A percentile compares a stretch with the other conserved stretches of the same genome.
Evolutionary conservation across 1,140 invertebrate species (phyloP).

Genomic region (Aphis gossypii): DNA sequence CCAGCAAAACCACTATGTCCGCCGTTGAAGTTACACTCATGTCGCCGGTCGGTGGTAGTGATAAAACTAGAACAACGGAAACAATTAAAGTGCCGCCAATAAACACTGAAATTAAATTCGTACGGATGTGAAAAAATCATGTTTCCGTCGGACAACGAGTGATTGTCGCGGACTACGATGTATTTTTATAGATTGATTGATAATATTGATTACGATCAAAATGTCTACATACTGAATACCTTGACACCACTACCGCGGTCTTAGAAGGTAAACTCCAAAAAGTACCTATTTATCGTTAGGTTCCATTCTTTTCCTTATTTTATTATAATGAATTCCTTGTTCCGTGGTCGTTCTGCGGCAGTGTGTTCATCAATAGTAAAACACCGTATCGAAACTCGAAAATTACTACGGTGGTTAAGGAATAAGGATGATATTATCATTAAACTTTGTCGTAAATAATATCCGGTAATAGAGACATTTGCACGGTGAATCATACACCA

Average conservation of each 20-base stretch:
- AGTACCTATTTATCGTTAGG: background rate
- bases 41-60: background rate
- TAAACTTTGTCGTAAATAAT: too few relatives aligned
- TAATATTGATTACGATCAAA: background rate
- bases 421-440: too few relatives aligned
- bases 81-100: background rate
- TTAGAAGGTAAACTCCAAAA: background rate
- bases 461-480: too few relatives aligned
- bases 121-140: background rate
- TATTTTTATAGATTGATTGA: background rate
- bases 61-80: background rate
- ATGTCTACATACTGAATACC: background rate
- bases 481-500: too few relatives aligned
- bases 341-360: too few relatives aligned
- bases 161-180: background rate
- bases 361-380: too few relatives aligned
- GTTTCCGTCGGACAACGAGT: background rate
- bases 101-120: background rate
- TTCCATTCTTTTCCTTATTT: background rate
- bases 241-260: background rate
- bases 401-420: too few relatives aligned
- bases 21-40: constrained; percentile 65
- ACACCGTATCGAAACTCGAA: too few relatives aligned
- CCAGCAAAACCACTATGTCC: constrained; percentile 93
- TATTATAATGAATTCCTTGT: too few relatives aligned